A percentile compares a stretch with the other conserved stretches of the same genome.
phyloP scores from a whole-genome alignment of 2,888 invertebrate genomes.

The Deilephila porcellus region DNA sequence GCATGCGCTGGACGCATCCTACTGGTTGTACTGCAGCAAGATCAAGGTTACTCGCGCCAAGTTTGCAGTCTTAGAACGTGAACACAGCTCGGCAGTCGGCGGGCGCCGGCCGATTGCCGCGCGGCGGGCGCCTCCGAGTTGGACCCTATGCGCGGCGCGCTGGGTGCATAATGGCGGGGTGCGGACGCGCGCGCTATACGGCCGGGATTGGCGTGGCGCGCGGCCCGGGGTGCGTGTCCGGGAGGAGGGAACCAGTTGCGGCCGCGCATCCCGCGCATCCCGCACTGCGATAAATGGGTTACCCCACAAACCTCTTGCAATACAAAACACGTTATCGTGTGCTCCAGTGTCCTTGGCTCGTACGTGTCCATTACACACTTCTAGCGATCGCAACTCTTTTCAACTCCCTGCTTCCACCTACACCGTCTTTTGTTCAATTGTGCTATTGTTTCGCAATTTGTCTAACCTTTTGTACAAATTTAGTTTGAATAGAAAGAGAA shows the following conservation, averaged over 20 bases:
- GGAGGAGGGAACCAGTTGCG: constrained; percentile 68
- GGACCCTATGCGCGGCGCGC: constrained; percentile 29
- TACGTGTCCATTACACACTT: constrained; percentile 23
- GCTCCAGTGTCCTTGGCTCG: constrained; percentile 28
- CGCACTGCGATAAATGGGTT: constrained; percentile 78
- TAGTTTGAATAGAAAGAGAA: not conserved
- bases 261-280: constrained; percentile 57
- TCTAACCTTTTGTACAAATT: not conserved
- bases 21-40: constrained; percentile 74
- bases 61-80: constrained; percentile 24
- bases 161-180: constrained; percentile 30
- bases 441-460: constrained; percentile 17
- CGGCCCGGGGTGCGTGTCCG: constrained; percentile 42
- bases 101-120: not conserved
- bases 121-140: constrained; percentile 28
- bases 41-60: constrained; percentile 73
- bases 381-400: constrained; percentile 16
- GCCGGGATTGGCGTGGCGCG: constrained; percentile 22
- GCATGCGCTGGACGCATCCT: constrained; percentile 73
- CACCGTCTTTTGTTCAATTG: constrained; percentile 1
- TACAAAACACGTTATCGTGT: constrained; percentile 54
- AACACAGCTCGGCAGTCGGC: not conserved
- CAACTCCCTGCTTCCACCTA: constrained; percentile 1
- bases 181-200: constrained; percentile 25
- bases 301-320: constrained; percentile 83